Conservation (phyloP, 1,140 invertebrate genomes). For the Pteromalus puparum region DNA sequence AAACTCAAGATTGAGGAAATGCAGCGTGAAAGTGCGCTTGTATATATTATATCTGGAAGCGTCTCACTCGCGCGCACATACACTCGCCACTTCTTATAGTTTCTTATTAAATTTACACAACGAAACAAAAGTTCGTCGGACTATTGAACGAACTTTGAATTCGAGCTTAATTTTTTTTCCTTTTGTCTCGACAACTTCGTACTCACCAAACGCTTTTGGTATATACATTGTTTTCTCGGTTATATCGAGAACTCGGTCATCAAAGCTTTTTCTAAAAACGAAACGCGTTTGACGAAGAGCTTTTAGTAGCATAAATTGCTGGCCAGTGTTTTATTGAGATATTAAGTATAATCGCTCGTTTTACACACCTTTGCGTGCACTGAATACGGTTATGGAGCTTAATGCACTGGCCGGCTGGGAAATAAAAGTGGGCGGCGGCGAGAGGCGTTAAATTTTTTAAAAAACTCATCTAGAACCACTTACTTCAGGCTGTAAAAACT, state of each 20-base stretch:
- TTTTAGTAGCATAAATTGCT: background rate
- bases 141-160: no score
- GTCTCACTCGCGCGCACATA: background rate
- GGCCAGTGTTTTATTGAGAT: constrained; percentile 11
- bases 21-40: background rate
- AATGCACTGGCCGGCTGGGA: background rate
- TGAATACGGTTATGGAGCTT: background rate
- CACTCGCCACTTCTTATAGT: no score
- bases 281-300: background rate
- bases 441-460: background rate
- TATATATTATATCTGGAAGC: background rate
- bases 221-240: no score
- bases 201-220: background rate
- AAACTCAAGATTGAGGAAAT: constrained; percentile 5
- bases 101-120: no score
- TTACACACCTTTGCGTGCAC: background rate
- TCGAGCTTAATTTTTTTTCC: no score
- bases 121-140: no score
- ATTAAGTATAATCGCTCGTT: constrained; percentile 18
- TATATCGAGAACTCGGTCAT: no score
- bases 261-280: no score
- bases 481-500: background rate
- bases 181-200: background rate
- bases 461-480: background rate
- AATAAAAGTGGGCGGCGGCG: background rate